Percentiles rank a stretch among this genome's conserved stretches.
Evolutionary conservation across 2,797 vertebrate genomes (phyloP).

Genomic region (Danio tinwini): DNA sequence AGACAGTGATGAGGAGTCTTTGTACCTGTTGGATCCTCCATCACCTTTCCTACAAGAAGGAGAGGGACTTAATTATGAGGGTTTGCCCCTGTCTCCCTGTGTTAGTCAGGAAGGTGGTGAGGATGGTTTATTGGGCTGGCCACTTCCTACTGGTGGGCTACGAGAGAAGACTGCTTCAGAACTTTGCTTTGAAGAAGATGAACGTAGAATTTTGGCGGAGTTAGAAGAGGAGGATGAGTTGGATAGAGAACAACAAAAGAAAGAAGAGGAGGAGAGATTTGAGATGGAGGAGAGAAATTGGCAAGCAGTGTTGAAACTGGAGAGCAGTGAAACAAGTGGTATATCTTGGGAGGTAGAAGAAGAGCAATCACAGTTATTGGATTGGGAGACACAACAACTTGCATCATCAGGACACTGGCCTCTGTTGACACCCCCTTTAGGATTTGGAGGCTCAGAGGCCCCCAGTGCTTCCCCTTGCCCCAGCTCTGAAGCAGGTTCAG

Average conservation of each 20-base stretch:
- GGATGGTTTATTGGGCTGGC: conserved; percentile 79
- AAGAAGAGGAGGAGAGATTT: conserved; percentile 62
- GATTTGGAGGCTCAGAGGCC: conserved; percentile 74
- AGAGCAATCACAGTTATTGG: conserved; percentile 66
- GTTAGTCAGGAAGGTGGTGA: conserved; percentile 90
- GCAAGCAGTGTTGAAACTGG: conserved; percentile 85
- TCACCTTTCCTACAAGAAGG: conserved; percentile 80
- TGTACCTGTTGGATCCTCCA: conserved; percentile 80
- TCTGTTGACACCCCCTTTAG: conserved; percentile 78
- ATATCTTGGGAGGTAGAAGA: conserved; percentile 53
- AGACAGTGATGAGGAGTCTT: conserved; percentile 79
- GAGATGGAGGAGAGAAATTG: conserved; percentile 78
- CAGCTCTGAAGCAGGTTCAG: conserved; percentile 78
- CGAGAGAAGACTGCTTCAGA: conserved; percentile 92
- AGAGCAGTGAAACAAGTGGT: conserved; percentile 73
- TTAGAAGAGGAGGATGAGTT: conserved; percentile 74
- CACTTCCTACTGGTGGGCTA: conserved; percentile 68
- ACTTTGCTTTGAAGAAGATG: conserved; percentile 94
- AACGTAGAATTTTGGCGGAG: conserved; percentile 85
- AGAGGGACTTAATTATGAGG: conserved; percentile 71
- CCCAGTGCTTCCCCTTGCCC: conserved; percentile 76
- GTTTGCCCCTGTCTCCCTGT: conserved; percentile 90
- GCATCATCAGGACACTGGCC: conserved; percentile 76
- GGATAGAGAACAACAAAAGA: conserved; percentile 49
- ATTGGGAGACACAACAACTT: conserved; percentile 72